A percentile compares a stretch with the other conserved stretches of the same genome.
phyloP scores from a whole-genome alignment of 2,113 vertebrate genomes.

The Bubo scandiacus region DNA sequence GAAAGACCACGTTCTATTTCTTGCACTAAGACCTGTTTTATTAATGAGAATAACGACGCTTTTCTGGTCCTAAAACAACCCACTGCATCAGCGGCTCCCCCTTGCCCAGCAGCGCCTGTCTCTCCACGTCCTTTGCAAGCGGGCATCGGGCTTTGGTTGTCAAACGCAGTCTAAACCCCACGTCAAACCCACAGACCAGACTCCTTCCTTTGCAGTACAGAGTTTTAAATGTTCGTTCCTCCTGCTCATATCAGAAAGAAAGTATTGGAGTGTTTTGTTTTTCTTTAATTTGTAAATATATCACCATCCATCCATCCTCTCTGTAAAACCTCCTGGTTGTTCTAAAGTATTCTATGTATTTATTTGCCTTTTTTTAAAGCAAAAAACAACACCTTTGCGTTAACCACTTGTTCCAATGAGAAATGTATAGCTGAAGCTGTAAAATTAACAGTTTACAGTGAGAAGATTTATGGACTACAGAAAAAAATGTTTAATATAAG shows the following conservation, averaged over 20 bases:
- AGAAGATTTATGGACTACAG: constrained; percentile 45
- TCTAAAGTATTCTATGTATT: constrained; percentile 45
- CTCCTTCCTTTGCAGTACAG: neutral
- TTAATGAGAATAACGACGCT: neutral
- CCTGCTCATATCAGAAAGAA: neutral
- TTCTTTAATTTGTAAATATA: constrained; percentile 49
- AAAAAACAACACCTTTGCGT: constrained; percentile 36
- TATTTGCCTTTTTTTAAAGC: constrained; percentile 20
- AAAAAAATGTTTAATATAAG: constrained; percentile 47
- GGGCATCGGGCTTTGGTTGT: neutral
- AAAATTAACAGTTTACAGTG: constrained; percentile 5
- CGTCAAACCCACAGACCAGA: neutral
- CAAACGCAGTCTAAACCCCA: neutral
- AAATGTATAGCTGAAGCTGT: constrained; percentile 51
- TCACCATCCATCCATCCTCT: neutral
- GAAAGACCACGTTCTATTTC: constrained; percentile 4
- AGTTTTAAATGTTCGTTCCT: neutral
- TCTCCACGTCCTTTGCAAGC: neutral
- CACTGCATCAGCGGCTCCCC: constrained; percentile 11
- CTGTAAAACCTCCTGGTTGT: neutral
- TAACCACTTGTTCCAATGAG: constrained; percentile 53
- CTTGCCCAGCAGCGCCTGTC: neutral
- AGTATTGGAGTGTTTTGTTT: neutral
- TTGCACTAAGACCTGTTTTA: constrained; percentile 58
- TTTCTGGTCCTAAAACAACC: neutral